Conservation (phyloP, 1,140 invertebrate genomes). For the Cyclina sinensis region DNA sequence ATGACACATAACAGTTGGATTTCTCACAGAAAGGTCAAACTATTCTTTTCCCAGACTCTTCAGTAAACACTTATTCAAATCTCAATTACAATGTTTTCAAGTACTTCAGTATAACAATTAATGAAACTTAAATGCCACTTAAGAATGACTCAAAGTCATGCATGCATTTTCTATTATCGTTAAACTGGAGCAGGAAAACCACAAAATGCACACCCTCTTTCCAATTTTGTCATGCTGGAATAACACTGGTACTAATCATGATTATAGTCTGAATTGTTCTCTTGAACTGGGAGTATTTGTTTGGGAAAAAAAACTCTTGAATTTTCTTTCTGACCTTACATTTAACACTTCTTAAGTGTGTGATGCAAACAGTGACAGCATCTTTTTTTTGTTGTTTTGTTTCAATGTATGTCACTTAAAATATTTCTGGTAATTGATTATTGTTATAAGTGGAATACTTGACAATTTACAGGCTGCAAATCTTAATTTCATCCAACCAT, state of each 20-base stretch:
- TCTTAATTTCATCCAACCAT: no score
- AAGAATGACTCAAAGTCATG: not conserved
- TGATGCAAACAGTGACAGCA: no score
- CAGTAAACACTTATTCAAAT: no score
- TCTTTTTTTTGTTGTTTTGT: no score
- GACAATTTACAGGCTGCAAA: no score
- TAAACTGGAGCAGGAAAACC: not conserved
- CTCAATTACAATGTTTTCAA: slow-evolving; percentile 5
- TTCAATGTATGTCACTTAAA: no score
- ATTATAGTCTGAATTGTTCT: not conserved
- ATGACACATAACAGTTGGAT: no score
- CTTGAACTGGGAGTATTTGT: not conserved
- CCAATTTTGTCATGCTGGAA: not conserved
- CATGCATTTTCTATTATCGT: not conserved
- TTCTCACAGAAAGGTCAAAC: no score
- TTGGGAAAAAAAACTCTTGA: not conserved
- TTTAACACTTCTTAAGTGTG: no score
- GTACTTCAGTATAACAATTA: not conserved
- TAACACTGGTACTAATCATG: not conserved
- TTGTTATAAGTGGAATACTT: no score
- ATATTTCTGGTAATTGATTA: no score
- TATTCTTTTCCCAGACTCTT: no score
- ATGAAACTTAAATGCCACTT: slow-evolving; percentile 3
- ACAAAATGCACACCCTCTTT: not conserved
- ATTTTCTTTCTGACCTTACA: not conserved